A percentile compares a stretch with the other conserved stretches of the same genome.
phyloP scores from a whole-genome alignment of 2,797 vertebrate genomes.

The Menidia menidia region DNA sequence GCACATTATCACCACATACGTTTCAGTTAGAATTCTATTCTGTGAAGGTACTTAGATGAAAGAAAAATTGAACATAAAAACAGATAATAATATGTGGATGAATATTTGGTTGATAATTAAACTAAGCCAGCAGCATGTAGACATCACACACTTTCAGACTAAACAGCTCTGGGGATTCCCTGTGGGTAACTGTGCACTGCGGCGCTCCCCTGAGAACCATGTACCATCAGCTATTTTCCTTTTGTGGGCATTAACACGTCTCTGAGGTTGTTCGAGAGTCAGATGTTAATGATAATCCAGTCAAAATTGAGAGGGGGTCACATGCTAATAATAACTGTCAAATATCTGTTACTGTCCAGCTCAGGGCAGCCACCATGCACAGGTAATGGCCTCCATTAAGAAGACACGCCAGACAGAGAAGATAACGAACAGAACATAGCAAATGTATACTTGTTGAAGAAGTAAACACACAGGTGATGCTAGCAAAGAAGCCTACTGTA shows the following conservation, averaged over 20 bases:
- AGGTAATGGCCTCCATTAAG: too few species aligned
- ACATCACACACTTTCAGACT: neutral
- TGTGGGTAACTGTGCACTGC: neutral
- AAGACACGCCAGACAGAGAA: too few species aligned
- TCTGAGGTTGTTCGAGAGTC: neutral
- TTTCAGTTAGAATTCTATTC: slow-evolving; percentile 11
- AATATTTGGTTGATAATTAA: neutral
- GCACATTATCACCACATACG: slow-evolving; percentile 4
- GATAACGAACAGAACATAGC: too few species aligned
- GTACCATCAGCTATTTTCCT: neutral
- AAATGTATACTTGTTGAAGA: too few species aligned
- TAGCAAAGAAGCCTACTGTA: neutral
- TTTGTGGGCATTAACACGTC: neutral
- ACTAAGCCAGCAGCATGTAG: neutral
- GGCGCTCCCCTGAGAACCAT: neutral
- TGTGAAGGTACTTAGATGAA: neutral
- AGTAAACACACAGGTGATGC: too few species aligned
- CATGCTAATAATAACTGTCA: neutral
- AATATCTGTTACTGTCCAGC: too few species aligned
- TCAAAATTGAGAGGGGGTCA: neutral
- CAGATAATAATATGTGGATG: neutral
- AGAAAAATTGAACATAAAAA: slow-evolving; percentile 1
- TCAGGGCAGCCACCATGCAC: too few species aligned
- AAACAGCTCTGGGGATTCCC: neutral
- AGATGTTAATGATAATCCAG: too few species aligned